Percentiles rank a stretch among this genome's conserved stretches.
phyloP scores from a whole-genome alignment of 2,888 invertebrate genomes.

The Xestia c-nigrum region DNA sequence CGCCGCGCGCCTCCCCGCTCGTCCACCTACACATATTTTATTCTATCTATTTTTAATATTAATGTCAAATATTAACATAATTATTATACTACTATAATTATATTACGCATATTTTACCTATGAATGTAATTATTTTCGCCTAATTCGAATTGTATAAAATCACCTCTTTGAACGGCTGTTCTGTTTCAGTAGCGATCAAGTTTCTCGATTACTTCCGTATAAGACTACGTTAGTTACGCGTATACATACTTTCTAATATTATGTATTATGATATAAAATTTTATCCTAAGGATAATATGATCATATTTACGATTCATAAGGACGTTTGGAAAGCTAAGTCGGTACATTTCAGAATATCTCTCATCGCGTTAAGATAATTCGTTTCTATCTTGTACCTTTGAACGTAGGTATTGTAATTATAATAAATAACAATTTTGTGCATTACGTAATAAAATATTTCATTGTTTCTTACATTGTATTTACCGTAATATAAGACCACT shows the following conservation, averaged over 20 bases:
- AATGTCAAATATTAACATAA: slow-evolving; percentile 90
- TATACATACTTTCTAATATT: slow-evolving; percentile 90
- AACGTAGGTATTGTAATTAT: slow-evolving; percentile 90
- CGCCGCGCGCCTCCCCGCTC: slow-evolving; percentile 86
- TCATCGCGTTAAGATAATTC: slow-evolving; percentile 90
- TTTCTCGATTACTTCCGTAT: slow-evolving; percentile 89
- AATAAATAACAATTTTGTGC: slow-evolving; percentile 90
- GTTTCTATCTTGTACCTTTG: slow-evolving; percentile 90
- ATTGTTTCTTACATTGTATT: slow-evolving; percentile 90
- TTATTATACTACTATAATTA: slow-evolving; percentile 88
- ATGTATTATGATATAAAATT: slow-evolving; percentile 89
- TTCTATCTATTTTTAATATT: slow-evolving; percentile 90
- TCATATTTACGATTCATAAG: slow-evolving; percentile 89
- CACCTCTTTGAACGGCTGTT: slow-evolving; percentile 88
- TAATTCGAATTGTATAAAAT: slow-evolving; percentile 91
- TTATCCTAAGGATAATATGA: slow-evolving; percentile 90
- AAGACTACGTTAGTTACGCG: slow-evolving; percentile 89
- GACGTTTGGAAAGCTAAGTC: slow-evolving; percentile 87
- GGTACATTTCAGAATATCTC: slow-evolving; percentile 89
- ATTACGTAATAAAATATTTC: slow-evolving; percentile 89
- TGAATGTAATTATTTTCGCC: slow-evolving; percentile 90
- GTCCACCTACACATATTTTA: slow-evolving; percentile 90
- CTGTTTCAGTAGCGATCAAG: slow-evolving; percentile 87
- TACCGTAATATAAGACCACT: slow-evolving; percentile 89
- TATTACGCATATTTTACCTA: slow-evolving; percentile 89